Evolutionary conservation across 2,888 invertebrate species (phyloP), one percentile per base, ranked within the genome.

Genomic region (Idaea dimidiata): DNA sequence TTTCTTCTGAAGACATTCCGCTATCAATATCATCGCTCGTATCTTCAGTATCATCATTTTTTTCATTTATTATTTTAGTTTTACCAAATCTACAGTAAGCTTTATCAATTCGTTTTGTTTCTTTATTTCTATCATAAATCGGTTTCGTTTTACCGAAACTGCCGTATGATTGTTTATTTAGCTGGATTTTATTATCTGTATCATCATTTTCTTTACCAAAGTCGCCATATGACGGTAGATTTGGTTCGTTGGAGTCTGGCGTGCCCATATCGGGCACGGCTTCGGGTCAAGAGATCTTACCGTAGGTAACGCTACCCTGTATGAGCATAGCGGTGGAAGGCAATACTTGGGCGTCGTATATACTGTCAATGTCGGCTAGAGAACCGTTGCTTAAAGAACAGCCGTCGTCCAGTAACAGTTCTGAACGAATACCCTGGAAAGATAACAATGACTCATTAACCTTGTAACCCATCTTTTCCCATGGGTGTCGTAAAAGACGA

Each of bases 1-100:
- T 90, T 75, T 91, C 91, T 71, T 90, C 92, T 1, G 92, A 92
- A 57, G 92, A 92, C 92, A 92, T 88, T 59, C 92, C 92, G 70
- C 92, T 92, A 66, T 89, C 86, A 60, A 84, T 82, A 62, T 78
- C 78, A 61, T 80, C 79, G 59, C 67, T 66, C 60, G 67, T 64
- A 57, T 67, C 67, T 61, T 70, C 66, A 53, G 61, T 72, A 53
- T 80, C 77, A 43, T 72, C 67, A 54, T 65, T 67, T 16, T 53
- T 31, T 14, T 31, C 61, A 53, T 54, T 57, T 3, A 33, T 24
- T 18, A 60, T 16, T 56, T 60, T 58, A 18, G 10, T 5, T 17
- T 58, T 17, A 58, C 17, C 24, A 57, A 17, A 57, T 17, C 24
- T 16, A n/a, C 17, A 6, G 55, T 55, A n/a, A 55, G 14, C n/a